Evolutionary conservation across 1,140 invertebrate species (phyloP), one percentile per base, ranked within the genome.

Genomic region (Varroa destructor): DNA sequence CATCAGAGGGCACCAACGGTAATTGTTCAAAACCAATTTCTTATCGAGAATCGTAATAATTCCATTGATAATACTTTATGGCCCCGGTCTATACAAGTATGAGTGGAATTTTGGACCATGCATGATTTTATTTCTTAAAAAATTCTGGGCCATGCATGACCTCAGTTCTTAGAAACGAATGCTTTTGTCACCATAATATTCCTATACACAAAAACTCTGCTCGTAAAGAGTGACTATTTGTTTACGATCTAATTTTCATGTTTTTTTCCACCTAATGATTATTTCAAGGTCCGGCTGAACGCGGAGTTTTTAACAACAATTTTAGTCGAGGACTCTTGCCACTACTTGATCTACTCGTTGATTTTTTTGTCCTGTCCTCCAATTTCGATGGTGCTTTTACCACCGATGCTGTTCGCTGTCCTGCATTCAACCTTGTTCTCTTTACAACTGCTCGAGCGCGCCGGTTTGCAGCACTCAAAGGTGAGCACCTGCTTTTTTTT

Each of bases 311-410:
- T 67, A 37, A 37, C 12, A 3, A 12, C 40, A 3, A 40, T 67
- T 46, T 12, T 67, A 12, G 12, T 46, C 61, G 61, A 67, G 36
- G 61, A 67, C 46, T 67, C 61, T 1, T 67, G 40, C 61, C 61
- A 67, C 46, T 67, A 67, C 36, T 37, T 67, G 40, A 43, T 67
- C 61, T 67, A 67, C 46, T 67, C 61, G 61, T 40, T 67, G 12
- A 43, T 67, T 37, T 67, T 67, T 37, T 67, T 40, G 40, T 67
- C 2, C 37, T 67, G 61, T 67, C 61, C 61, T 4, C 61, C 61
- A 3, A 46, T 67, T 12, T 67, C 61, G 2, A 46, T 67, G 61
- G 46, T 67, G 2, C 61, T 67, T 14, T 12, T 37, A 8, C 61
- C 61, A 40, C 61, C 61, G 36, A 14, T 37, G n/a, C 61, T 67